Conservation (phyloP, 2,888 invertebrate species). For the Melanostoma scalare region DNA sequence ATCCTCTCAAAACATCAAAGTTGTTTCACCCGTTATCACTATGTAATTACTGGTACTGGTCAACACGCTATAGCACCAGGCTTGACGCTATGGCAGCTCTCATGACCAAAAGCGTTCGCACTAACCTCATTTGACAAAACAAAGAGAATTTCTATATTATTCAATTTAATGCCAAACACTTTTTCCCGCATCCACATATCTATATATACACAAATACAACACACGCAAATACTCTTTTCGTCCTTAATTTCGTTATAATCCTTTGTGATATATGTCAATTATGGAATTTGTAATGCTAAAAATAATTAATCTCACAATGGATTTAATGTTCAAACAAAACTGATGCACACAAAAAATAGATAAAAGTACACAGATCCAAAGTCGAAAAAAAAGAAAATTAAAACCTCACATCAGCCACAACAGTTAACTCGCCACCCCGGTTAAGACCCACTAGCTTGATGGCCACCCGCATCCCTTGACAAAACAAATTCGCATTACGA, state of each 20-base stretch:
- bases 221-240: constrained; percentile 28
- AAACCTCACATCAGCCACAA: background rate
- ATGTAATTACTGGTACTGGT: constrained; percentile 66
- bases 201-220: background rate
- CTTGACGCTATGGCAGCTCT: constrained; percentile 43
- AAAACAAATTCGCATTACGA: constrained; percentile 72
- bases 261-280: constrained; percentile 72
- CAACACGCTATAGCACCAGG: constrained; percentile 43
- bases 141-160: constrained; percentile 74
- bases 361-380: constrained; percentile 48
- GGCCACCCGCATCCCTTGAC: constrained; percentile 64
- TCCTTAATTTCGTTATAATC: constrained; percentile 73
- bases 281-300: constrained; percentile 73
- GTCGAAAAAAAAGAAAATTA: constrained; percentile 8
- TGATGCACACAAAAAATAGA: constrained; percentile 45
- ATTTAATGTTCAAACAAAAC: constrained; percentile 70
- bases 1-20: constrained; percentile 11
- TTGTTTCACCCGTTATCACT: constrained; percentile 27
- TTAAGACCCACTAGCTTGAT: background rate
- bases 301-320: constrained; percentile 73
- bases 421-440: background rate
- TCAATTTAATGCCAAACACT: constrained; percentile 66
- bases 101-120: constrained; percentile 59
- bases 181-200: constrained; percentile 44
- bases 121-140: constrained; percentile 81